Evolutionary conservation across 2,113 vertebrate genomes (phyloP).

Genomic region (Xiphophorus hellerii): DNA sequence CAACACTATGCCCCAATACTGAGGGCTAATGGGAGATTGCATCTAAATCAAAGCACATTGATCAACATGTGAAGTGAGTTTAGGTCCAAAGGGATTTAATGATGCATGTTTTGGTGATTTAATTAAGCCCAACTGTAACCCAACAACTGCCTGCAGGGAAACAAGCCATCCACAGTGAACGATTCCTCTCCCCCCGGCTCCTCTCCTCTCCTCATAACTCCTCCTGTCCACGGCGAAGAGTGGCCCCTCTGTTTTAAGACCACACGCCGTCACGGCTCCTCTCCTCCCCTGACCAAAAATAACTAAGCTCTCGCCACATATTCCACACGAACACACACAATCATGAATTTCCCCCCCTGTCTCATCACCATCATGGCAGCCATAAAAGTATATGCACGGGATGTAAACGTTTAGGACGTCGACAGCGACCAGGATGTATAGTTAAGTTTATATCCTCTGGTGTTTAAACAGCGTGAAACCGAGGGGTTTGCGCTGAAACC

Average conservation of each 20-base stretch:
- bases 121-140: slow-evolving; percentile 50
- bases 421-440: neutral
- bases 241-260: slow-evolving; percentile 76
- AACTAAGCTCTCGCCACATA: slow-evolving; percentile 67
- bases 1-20: neutral
- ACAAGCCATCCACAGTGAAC: slow-evolving; percentile 67
- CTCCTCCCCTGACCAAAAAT: slow-evolving; percentile 74
- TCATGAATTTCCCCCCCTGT: slow-evolving; percentile 8
- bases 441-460: slow-evolving; percentile 10
- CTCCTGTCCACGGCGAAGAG: slow-evolving; percentile 68
- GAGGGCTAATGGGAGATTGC: neutral
- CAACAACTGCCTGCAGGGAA: slow-evolving; percentile 58
- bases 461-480: slow-evolving; percentile 12
- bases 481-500: slow-evolving; percentile 32
- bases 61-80: too few relatives aligned
- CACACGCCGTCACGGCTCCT: slow-evolving; percentile 78
- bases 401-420: neutral
- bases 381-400: neutral
- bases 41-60: too few relatives aligned
- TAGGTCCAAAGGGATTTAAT: slow-evolving; percentile 19
- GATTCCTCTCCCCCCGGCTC: slow-evolving; percentile 21
- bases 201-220: slow-evolving; percentile 33
- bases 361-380: slow-evolving; percentile 15
- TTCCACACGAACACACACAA: slow-evolving; percentile 48
- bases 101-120: slow-evolving; percentile 46